These are phyloP conservation scores for Siniperca undulata DNA, from an alignment of 2,797 vertebrate genomes.

Conservation along the genomic window DNA sequence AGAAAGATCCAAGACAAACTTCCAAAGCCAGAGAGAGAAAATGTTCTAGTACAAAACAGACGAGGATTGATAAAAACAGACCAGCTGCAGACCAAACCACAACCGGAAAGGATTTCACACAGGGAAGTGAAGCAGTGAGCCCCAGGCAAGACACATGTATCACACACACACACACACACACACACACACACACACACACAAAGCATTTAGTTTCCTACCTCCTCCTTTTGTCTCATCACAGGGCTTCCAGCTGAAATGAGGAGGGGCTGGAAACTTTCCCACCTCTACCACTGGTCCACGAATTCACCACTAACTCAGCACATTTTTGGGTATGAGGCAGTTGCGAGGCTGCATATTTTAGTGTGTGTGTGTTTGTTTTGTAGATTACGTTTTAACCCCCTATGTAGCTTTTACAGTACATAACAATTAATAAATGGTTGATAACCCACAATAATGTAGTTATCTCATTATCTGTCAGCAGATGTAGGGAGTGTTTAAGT, in stretches of 20 bases:
- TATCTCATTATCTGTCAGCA: background rate
- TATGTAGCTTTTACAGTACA: background rate
- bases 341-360: conserved; percentile 2
- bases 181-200: conserved; percentile 52
- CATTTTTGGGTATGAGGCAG: background rate
- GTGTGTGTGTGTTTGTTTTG: background rate
- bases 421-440: background rate
- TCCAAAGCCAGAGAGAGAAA: conserved; percentile 59
- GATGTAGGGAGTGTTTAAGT: background rate
- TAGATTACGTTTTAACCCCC: background rate
- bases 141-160: conserved; percentile 63
- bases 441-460: background rate
- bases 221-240: conserved; percentile 71
- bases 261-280: conserved; percentile 58
- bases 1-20: conserved; percentile 70
- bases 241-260: conserved; percentile 73
- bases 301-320: conserved; percentile 52
- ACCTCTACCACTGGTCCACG: conserved; percentile 64
- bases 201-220: conserved; percentile 79
- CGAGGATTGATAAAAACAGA: conserved; percentile 55
- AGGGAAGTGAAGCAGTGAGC: conserved; percentile 69
- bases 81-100: conserved; percentile 67
- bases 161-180: conserved; percentile 50
- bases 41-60: conserved; percentile 66
- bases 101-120: conserved; percentile 64